phyloP scores from a whole-genome alignment of 2,888 invertebrate species.

The Cantharis rustica region DNA sequence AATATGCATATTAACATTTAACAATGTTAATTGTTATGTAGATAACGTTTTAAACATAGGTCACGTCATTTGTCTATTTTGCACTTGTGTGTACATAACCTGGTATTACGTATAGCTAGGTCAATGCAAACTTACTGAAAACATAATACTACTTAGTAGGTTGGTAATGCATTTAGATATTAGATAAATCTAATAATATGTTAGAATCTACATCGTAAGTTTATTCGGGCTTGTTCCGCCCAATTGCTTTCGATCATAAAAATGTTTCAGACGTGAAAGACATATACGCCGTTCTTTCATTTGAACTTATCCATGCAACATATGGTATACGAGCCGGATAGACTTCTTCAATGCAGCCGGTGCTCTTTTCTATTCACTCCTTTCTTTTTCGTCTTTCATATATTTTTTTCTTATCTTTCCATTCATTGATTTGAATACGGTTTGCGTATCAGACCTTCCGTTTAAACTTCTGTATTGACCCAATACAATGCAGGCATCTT shows the following conservation, averaged over 20 bases:
- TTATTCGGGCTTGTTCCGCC: background rate
- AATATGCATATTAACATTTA: background rate
- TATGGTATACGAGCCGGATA: background rate
- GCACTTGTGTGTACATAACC: background rate
- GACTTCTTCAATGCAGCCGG: background rate
- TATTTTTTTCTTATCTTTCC: background rate
- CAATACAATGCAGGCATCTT: background rate
- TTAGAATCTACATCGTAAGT: too few relatives aligned
- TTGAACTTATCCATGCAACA: background rate
- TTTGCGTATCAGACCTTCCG: background rate
- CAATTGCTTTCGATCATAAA: background rate
- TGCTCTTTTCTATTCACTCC: background rate
- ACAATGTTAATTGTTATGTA: background rate
- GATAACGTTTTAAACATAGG: background rate
- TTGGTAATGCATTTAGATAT: background rate
- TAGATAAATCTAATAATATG: too few relatives aligned
- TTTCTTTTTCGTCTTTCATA: background rate
- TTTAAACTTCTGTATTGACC: background rate
- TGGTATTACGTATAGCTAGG: background rate
- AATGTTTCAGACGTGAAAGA: background rate
- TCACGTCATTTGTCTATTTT: background rate
- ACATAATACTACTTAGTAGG: background rate
- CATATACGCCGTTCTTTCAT: background rate
- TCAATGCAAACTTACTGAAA: background rate
- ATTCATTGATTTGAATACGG: background rate